Evolutionary conservation across 2,113 vertebrate species (phyloP).

Genomic region (Hippocampus abdominalis): DNA sequence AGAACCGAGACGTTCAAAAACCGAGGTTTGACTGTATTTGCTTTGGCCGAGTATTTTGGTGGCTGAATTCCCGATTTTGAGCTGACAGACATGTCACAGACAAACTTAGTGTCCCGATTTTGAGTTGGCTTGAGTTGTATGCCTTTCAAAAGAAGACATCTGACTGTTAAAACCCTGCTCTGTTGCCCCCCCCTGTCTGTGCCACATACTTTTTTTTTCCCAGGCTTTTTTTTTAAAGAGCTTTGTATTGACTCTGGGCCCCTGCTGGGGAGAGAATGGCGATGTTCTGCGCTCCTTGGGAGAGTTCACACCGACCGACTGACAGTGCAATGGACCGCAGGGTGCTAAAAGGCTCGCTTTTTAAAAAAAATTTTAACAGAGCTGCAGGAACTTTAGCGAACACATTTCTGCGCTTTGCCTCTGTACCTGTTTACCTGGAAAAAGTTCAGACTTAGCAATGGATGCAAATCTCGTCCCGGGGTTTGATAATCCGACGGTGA

Average conservation of each 20-base stretch:
- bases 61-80: too few species aligned
- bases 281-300: conserved; percentile 43
- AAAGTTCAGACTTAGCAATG: conserved; percentile 48
- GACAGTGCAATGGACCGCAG: conserved; percentile 48
- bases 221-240: conserved; percentile 47
- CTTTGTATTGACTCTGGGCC: conserved; percentile 54
- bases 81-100: too few species aligned
- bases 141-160: conserved; percentile 10
- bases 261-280: conserved; percentile 48
- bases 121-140: not conserved
- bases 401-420: conserved; percentile 25
- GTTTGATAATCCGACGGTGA: conserved; percentile 28
- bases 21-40: too few species aligned
- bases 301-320: conserved; percentile 46
- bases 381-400: conserved; percentile 32
- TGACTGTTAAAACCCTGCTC: conserved; percentile 21
- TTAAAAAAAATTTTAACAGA: too few species aligned
- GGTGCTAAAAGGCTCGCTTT: conserved; percentile 67
- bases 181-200: not conserved
- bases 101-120: too few species aligned
- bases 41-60: too few species aligned
- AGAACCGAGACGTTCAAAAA: too few species aligned
- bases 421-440: not conserved
- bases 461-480: conserved; percentile 32
- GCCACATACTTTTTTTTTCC: conserved; percentile 17